Evolutionary conservation across 2,797 vertebrate genomes (phyloP).

Genomic region (Perodicticus potto): DNA sequence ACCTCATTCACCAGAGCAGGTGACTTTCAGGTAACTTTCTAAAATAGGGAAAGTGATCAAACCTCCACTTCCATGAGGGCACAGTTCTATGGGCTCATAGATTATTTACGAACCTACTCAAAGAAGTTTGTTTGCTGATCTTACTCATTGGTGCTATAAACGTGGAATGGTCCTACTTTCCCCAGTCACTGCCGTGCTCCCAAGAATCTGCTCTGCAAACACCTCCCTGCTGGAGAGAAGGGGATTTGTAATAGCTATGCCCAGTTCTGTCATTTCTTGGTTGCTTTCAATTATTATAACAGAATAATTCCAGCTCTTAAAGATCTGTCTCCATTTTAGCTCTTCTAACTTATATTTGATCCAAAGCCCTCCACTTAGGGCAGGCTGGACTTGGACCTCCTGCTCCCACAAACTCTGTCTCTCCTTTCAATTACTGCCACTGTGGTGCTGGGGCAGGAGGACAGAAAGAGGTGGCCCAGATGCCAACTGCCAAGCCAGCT

Average conservation of each 20-base stretch:
- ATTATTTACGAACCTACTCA: background rate
- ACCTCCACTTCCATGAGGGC: background rate
- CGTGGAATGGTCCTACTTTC: background rate
- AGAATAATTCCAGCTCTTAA: background rate
- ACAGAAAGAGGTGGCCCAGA: background rate
- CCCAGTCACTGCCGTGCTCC: background rate
- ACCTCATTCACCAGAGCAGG: background rate
- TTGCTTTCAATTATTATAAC: background rate
- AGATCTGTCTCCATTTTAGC: background rate
- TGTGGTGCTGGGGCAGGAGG: background rate
- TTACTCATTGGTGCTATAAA: background rate
- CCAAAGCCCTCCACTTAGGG: background rate
- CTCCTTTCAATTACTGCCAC: background rate
- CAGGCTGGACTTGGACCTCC: background rate
- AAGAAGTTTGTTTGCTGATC: background rate
- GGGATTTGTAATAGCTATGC: background rate
- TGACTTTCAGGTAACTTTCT: background rate
- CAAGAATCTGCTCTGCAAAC: background rate
- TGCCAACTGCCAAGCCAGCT: background rate
- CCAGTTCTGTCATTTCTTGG: background rate
- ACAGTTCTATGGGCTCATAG: too few relatives aligned
- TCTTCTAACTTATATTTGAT: background rate
- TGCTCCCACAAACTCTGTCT: background rate
- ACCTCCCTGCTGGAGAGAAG: background rate
- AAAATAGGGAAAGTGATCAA: background rate